Evolutionary conservation across 2,888 invertebrate genomes (phyloP), one percentile per base, ranked within the genome.

Genomic region (Laothoe populi): DNA sequence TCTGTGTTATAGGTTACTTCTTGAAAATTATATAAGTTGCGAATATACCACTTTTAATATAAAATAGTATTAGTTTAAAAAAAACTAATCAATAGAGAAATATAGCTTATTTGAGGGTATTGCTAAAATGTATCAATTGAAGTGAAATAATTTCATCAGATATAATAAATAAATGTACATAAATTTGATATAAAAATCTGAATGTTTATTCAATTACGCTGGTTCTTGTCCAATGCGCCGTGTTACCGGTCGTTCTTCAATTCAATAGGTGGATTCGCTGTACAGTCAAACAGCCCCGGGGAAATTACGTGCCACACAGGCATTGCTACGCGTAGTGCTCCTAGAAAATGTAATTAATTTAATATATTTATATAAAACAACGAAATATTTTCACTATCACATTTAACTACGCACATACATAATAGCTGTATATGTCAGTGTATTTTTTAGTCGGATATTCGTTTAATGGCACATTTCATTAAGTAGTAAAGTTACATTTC

Each of bases 281-380:
- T 72, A 69, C 73, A 48, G 71, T 71, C 75, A 74, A 80, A 79
- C 73, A 75, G 80, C 86, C 83, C 86, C 68, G 69, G 87, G 87
- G 86, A 88, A 88, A 88, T 87, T 82, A 85, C 79, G 77, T 77
- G 78, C 78, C 81, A 79, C 79, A 82, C 77, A 79, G 78, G 80
- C 79, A 79, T 83, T 81, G 72, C 79, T 78, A 74, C 74, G 40
- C 40, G 57, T 23, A 57, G 7, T 57, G 57, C 40, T 77, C 71
- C 77, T 81, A 79, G 79, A 81, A 83, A 84, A 83, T 81, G 77
- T 83, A 84, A 87, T 87, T 87, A 84, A 82, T 81, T 84, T 82
- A 69, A 75, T 74, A 73, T 73, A 73, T 70, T 70, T 71, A 67
- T 71, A 19, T 76, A 73, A 79, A 81, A 80, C 81, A 80, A 78